Base-by-base conservation (phyloP, 2,797 vertebrate genomes). In the Craterocephalus amniculus region DNA sequence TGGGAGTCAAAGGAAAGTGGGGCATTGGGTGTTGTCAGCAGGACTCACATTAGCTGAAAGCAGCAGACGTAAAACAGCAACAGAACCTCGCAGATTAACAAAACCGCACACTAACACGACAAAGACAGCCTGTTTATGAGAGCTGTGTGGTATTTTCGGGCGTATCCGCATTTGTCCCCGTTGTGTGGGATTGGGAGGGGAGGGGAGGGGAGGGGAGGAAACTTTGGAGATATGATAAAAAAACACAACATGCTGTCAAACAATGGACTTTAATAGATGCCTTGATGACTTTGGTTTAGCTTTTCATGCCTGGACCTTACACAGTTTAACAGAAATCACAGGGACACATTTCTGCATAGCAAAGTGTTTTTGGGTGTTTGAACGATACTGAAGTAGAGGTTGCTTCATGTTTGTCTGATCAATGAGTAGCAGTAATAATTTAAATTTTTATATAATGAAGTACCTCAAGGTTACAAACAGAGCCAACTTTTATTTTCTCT, bases 1-100 rank as follows among this genome's bases (percentile, higher is more conserved):
- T 63, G 59, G 58, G 58, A 6, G 22, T 13, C 4, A 6, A 10
- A 40, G 29, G 32, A 75, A 87, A 81, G 48, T 63, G 18, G 66
- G 70, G 70, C 71, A 75, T 55, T 67, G 80, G 86, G 88, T 76
- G 87, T 81, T 75, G 79, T 69, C 80, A 36, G 43, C 22, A 40
- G 51, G 79, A n/a, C 40, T 52, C 60, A 34, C 16, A 48, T 18
- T 29, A 27, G 57, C 58, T 74, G 58, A 68, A 78, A 81, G 58
- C 45, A 70, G 66, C 48, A 16, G 38, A 60, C 58, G 40, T 70
- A 56, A 86, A 81, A 75, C 74, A 78, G 78, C 62, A 76, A 60
- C 78, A 67, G 60, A 67, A 63, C 69, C 54, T 67, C 12, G 27
- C 63, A 70, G 48, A 64, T 51, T 58, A 71, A 71, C 56, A 81